Evolutionary conservation across 2,888 invertebrate species (phyloP).

Genomic region (Protodeltote pygarga): DNA sequence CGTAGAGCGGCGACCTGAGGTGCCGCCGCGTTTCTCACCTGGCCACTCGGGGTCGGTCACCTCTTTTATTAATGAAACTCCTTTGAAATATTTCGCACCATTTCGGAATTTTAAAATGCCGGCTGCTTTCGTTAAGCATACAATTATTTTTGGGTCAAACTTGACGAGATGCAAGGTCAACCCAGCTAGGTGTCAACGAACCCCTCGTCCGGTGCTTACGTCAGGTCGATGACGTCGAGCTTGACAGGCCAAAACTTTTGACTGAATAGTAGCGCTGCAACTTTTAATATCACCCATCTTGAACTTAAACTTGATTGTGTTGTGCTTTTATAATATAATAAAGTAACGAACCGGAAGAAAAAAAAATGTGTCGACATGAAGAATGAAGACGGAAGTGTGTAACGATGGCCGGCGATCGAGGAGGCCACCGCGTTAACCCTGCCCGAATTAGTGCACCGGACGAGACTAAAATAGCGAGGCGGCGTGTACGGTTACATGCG

Average conservation of each 20-base stretch:
- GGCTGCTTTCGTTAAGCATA: conserved; percentile 39
- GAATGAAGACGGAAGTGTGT: conserved; percentile 81
- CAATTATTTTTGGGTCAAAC: conserved; percentile 75
- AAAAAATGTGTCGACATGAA: conserved; percentile 70
- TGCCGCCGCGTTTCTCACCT: conserved; percentile 81
- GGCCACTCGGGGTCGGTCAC: conserved; percentile 72
- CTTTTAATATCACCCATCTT: conserved; percentile 19
- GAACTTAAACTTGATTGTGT: conserved; percentile 45
- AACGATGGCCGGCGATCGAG: conserved; percentile 72
- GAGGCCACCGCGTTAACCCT: conserved; percentile 85
- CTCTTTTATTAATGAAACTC: conserved; percentile 63
- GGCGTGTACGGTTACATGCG: conserved; percentile 85
- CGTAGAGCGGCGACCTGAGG: conserved; percentile 85
- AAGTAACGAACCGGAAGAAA: conserved; percentile 49
- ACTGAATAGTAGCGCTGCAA: conserved; percentile 24
- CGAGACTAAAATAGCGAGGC: conserved; percentile 84
- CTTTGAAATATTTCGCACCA: conserved; percentile 36
- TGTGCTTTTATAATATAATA: conserved; percentile 47
- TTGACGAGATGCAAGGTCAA: conserved; percentile 81
- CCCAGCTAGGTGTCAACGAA: conserved; percentile 82
- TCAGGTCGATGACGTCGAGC: conserved; percentile 83
- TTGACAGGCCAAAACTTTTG: conserved; percentile 62
- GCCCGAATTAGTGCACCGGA: conserved; percentile 86
- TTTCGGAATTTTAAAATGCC: conserved; percentile 46
- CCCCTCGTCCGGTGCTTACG: conserved; percentile 78